These are phyloP conservation scores for Siniperca scherzeri DNA, from an alignment of 2,797 vertebrate species.

Conservation along the genomic window DNA sequence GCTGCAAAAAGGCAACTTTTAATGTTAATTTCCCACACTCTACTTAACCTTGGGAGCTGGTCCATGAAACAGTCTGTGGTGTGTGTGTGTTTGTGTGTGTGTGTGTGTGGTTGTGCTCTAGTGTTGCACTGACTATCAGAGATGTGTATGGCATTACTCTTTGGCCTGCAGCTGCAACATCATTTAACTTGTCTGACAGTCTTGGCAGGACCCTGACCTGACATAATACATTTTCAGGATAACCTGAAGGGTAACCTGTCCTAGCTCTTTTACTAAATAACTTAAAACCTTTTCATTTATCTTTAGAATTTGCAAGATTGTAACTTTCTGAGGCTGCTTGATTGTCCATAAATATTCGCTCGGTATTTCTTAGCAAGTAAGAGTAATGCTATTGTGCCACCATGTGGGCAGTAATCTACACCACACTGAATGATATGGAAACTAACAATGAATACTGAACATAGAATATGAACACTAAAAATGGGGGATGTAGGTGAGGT, in stretches of 20 bases:
- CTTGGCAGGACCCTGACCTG: background rate
- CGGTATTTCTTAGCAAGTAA: constrained; percentile 6
- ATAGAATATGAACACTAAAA: background rate
- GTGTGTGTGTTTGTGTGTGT: background rate
- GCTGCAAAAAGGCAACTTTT: constrained; percentile 23
- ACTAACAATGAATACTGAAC: background rate
- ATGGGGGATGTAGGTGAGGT: background rate
- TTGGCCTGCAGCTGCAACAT: constrained; percentile 4
- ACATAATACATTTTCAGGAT: background rate
- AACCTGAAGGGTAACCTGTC: background rate
- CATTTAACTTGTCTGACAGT: constrained; percentile 14
- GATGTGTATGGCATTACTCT: constrained; percentile 30
- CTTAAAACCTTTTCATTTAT: constrained; percentile 16
- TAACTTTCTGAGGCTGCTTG: background rate
- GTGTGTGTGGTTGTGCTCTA: background rate
- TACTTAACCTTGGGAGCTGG: constrained; percentile 29
- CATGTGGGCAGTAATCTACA: constrained; percentile 72
- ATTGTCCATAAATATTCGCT: background rate
- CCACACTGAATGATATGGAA: constrained; percentile 3
- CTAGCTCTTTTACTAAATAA: background rate
- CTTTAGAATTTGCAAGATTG: constrained; percentile 7
- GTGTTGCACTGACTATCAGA: background rate
- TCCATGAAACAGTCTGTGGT: constrained; percentile 15
- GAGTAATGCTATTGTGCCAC: constrained; percentile 69
- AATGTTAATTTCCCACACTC: constrained; percentile 17